These are phyloP conservation scores for Pristionchus arcanus DNA, from an alignment of 2,888 invertebrate genomes.

Conservation along the genomic window DNA sequence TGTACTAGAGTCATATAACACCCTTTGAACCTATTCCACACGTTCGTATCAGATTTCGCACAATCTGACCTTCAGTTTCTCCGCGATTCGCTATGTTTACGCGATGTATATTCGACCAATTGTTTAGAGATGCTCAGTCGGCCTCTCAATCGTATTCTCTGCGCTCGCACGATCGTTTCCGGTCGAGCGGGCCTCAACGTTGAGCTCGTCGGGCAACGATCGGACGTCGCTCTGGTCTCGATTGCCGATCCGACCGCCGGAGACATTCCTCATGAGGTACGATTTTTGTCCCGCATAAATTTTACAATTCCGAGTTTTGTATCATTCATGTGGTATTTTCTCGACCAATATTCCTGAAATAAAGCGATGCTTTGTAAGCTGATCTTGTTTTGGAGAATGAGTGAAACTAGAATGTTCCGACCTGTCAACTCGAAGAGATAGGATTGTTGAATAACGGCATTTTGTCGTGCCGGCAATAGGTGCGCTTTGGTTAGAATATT, in stretches of 20 bases:
- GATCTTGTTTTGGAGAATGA: not conserved
- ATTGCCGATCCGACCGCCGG: not conserved
- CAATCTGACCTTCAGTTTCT: too few species aligned
- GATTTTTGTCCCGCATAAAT: not conserved
- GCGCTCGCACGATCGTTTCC: not conserved
- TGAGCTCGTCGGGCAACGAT: not conserved
- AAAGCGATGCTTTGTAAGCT: too few species aligned
- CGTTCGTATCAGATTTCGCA: too few species aligned
- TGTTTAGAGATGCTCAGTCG: slow-evolving; percentile 36
- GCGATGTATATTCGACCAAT: not conserved
- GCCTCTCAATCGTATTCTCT: not conserved
- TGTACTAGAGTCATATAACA: too few species aligned
- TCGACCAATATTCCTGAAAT: too few species aligned
- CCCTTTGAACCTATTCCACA: not conserved
- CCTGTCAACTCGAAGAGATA: too few species aligned
- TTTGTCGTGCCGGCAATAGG: too few species aligned
- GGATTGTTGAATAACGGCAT: too few species aligned
- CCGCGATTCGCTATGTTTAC: not conserved
- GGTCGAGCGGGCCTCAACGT: not conserved
- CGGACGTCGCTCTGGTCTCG: not conserved
- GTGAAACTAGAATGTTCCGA: not conserved
- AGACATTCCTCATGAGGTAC: not conserved
- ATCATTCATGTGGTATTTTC: too few species aligned
- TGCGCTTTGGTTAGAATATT: too few species aligned
- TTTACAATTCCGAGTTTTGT: too few species aligned